Evolutionary conservation across 2,888 invertebrate species (phyloP), one percentile per base, ranked within the genome.

Genomic region (Criorhina ranunculi): DNA sequence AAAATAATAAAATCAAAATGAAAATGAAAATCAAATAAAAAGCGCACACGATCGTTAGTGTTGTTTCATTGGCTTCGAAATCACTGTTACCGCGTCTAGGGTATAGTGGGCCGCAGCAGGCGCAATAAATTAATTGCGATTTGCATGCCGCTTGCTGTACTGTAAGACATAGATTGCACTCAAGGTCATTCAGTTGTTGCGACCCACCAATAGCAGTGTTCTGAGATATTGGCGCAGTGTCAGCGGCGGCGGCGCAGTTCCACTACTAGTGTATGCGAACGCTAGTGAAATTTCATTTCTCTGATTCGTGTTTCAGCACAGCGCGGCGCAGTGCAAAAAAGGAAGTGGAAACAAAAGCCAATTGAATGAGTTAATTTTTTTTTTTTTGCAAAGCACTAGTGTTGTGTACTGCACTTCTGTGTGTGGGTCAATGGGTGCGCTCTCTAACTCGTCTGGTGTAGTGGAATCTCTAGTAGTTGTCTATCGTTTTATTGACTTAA

Each of bases 161-260:
- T 37, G 60, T 17, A 66, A 40, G 42, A 40, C 37, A 53, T 44
- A 77, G 53, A 82, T 78, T 82, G 82, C 82, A 83, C 62, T 64
- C 83, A 83, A 83, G 83, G 83, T 83, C 83, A 79, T 59, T 64
- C 19, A 31, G 57, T 44, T 57, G 62, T 49, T 37, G 37, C 57
- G 73, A 62, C 57, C 73, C 46, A 57, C 79, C 82, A 83, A 83
- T 83, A 44, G 66, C 78, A 51, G 19, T 64, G 53, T 49, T 49
- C 42, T 51, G 72, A 69, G 55, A 51, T 53, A 66, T 53, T 60
- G 83, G 83, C 83, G 83, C 79, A 73, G 57, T 62, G 57, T 59
- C 46, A 46, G 42, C 44, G 42, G 31, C 67, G 49, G 55, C 64
- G 64, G 79, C 79, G 83, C 73, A 69, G 75, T 78, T 83, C 57